phyloP scores from a whole-genome alignment of 1,140 invertebrate species.

The Drosophila fuyamai region DNA sequence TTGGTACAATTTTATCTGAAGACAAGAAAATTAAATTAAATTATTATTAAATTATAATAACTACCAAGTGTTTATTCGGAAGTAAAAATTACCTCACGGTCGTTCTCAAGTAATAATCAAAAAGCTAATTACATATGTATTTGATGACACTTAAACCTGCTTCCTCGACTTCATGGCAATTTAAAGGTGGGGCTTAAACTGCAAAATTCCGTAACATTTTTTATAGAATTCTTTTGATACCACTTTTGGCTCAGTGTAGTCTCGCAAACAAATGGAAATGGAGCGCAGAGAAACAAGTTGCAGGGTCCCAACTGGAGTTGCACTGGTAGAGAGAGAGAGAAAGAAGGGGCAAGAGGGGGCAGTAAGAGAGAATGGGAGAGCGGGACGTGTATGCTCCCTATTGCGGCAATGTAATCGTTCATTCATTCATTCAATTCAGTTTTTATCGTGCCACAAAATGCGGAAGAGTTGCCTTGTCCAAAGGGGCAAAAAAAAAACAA shows the following conservation, averaged over 20 bases:
- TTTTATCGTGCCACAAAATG: constrained; percentile 43
- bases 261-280: constrained; percentile 24
- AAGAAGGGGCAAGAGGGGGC: not conserved
- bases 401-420: constrained; percentile 54
- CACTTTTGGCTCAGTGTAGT: constrained; percentile 2
- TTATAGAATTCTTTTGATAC: too few relatives aligned
- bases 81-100: not conserved
- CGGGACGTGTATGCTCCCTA: constrained; percentile 18
- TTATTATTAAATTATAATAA: too few relatives aligned
- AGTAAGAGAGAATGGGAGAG: not conserved
- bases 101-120: too few relatives aligned
- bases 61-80: not conserved
- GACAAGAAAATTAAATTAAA: too few relatives aligned
- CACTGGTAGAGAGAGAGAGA: not conserved
- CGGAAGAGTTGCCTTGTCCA: constrained; percentile 37
- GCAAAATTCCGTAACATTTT: too few relatives aligned
- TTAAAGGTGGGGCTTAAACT: too few relatives aligned
- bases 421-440: constrained; percentile 60
- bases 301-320: constrained; percentile 16
- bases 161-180: too few relatives aligned
- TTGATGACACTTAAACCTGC: too few relatives aligned
- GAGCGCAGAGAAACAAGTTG: constrained; percentile 42
- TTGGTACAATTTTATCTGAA: too few relatives aligned
- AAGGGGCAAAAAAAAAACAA: constrained; percentile 5
- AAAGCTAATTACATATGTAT: too few relatives aligned